phyloP scores from a whole-genome alignment of 1,140 invertebrate species.

The Limonius californicus region DNA sequence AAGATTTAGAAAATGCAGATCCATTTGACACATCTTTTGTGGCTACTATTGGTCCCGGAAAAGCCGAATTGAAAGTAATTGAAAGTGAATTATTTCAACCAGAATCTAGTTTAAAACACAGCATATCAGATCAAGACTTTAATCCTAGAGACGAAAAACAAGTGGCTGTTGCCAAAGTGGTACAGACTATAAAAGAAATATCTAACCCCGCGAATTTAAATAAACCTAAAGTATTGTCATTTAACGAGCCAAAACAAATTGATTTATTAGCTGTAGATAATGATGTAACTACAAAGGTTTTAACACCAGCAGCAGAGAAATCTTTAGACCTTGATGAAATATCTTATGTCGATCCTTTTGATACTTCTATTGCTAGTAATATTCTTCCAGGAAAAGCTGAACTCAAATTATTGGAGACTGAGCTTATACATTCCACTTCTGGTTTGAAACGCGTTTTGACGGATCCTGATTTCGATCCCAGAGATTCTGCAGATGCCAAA shows the following conservation, averaged over 20 bases:
- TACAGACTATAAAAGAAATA: constrained; percentile 36
- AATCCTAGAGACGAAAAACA: constrained; percentile 49
- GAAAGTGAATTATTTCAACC: constrained; percentile 61
- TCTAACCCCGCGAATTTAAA: constrained; percentile 25
- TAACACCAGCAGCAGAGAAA: constrained; percentile 51
- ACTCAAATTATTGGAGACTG: constrained; percentile 69
- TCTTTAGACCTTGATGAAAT: constrained; percentile 45
- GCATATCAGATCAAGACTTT: constrained; percentile 59
- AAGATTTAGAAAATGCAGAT: constrained; percentile 54
- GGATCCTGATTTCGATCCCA: constrained; percentile 53
- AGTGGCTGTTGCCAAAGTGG: constrained; percentile 43
- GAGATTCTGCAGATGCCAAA: not conserved
- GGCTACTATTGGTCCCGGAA: constrained; percentile 67
- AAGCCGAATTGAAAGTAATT: constrained; percentile 70
- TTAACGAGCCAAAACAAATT: constrained; percentile 42
- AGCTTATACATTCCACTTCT: constrained; percentile 49
- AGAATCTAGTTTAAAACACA: constrained; percentile 46
- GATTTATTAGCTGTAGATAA: constrained; percentile 60
- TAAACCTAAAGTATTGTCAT: constrained; percentile 29
- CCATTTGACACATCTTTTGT: constrained; percentile 69
- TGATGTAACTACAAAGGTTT: constrained; percentile 56
- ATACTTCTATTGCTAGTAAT: constrained; percentile 73
- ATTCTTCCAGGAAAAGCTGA: constrained; percentile 74
- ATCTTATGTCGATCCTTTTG: constrained; percentile 68
- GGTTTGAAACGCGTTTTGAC: not conserved